A percentile compares a stretch with the other conserved stretches of the same genome.
phyloP scores from a whole-genome alignment of 2,888 invertebrate genomes.

The Cantharis nigra region DNA sequence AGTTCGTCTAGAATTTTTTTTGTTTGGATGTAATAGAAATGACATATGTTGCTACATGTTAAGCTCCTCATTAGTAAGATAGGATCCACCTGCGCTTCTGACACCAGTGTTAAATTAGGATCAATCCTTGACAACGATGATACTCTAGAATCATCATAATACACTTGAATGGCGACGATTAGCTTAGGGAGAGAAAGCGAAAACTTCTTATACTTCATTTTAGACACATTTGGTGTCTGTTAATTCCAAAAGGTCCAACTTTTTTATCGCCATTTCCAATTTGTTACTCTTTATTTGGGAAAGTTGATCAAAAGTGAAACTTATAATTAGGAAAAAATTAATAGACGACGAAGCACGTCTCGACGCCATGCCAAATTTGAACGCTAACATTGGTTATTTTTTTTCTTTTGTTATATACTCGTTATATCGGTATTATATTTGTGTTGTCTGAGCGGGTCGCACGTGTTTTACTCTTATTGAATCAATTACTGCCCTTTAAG shows the following conservation, averaged over 20 bases:
- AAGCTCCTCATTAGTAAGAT: constrained; percentile 48
- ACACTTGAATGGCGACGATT: constrained; percentile 6
- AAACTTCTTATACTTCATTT: background rate
- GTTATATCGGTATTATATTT: constrained; percentile 50
- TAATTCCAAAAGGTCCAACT: background rate
- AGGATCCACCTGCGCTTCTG: constrained; percentile 48
- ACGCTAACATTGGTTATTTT: constrained; percentile 20
- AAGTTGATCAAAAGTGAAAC: background rate
- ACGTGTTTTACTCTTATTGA: constrained; percentile 57
- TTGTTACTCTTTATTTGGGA: background rate
- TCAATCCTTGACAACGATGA: constrained; percentile 40
- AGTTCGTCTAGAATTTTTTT: background rate
- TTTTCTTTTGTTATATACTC: constrained; percentile 34
- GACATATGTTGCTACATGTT: constrained; percentile 7
- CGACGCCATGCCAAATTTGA: constrained; percentile 17
- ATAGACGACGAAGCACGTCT: constrained; percentile 13
- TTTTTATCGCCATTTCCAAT: background rate
- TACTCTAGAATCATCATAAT: constrained; percentile 26
- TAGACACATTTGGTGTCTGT: background rate
- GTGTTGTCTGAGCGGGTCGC: constrained; percentile 46
- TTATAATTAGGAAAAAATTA: constrained; percentile 15
- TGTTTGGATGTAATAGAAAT: background rate
- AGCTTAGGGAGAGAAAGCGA: background rate
- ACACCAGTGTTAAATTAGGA: constrained; percentile 43
- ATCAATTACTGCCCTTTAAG: constrained; percentile 56